Conservation (phyloP, 1,140 invertebrate genomes). For the Venustaconcha ellipsiformis region DNA sequence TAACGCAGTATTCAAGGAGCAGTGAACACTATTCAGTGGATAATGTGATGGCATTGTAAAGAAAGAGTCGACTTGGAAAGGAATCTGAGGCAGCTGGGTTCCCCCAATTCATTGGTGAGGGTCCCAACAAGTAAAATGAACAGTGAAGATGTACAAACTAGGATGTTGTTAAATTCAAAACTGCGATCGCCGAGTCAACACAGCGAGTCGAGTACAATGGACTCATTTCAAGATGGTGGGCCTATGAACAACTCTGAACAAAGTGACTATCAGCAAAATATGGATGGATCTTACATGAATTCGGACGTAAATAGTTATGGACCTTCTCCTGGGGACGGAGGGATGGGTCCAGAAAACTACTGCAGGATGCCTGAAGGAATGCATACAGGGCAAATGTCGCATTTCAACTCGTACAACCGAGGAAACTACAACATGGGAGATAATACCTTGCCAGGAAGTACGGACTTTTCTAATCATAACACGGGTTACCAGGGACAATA, state of each 20-base stretch:
- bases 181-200: constrained; percentile 45
- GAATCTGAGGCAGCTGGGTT: constrained; percentile 30
- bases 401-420: constrained; percentile 50
- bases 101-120: constrained; percentile 8
- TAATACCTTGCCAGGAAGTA: constrained; percentile 39
- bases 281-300: constrained; percentile 59
- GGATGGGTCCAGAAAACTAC: constrained; percentile 52
- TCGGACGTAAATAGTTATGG: constrained; percentile 58
- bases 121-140: constrained; percentile 5
- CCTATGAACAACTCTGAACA: constrained; percentile 57
- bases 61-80: not conserved
- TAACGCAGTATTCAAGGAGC: not conserved
- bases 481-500: constrained; percentile 53
- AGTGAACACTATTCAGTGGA: constrained; percentile 3
- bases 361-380: constrained; percentile 57
- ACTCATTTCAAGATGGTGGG: constrained; percentile 66
- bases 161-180: constrained; percentile 43
- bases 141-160: constrained; percentile 32
- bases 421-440: constrained; percentile 36
- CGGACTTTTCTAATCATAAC: constrained; percentile 53
- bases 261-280: constrained; percentile 47
- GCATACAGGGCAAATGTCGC: constrained; percentile 52
- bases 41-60: not conserved
- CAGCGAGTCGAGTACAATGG: constrained; percentile 57
- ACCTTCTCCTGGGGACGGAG: constrained; percentile 47